Base-by-base conservation (phyloP, 2,113 vertebrate genomes). In the Ancistrus triradiatus region DNA sequence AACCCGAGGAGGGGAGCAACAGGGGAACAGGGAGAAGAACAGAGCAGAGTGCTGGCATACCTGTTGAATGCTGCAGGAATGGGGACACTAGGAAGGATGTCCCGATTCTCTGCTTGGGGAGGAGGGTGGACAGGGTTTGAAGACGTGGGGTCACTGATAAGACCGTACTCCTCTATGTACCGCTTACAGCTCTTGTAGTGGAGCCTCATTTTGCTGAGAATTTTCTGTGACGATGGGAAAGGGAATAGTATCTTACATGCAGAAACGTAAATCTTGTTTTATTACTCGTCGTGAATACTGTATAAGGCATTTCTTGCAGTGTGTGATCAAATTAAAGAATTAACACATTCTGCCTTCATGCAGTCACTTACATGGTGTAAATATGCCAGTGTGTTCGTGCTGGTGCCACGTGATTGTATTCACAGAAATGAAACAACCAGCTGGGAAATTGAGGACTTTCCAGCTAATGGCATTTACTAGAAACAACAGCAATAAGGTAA, bases 141-240 rank as follows among this genome's bases (percentile, higher is more conserved):
- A 2, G 7, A 7, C 7, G 40, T 10, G 13, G 64, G 3, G 6
- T 42, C 40, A 79, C 83, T 74, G 56, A 82, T 70, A 75, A 80
- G 78, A 65, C 88, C 89, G 77, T 86, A 90, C 77, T 92, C 90
- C 78, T 91, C 89, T 74, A 88, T 86, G 83, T 91, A 91, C 77
- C 83, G 85, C 81, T 84, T 88, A 82, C 91, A 93, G 1, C 79
- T 82, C 82, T 86, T 90, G 77, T 90, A 91, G 81, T 92, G 90
- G 69, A 86, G 80, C 76, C 89, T 88, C 88, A 91, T 91, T 74
- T 84, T 84, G 4, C 83, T 89, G 73, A 91, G 84, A 61, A 84
- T 84, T 77, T 87, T 83, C 90, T 93, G 62, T 31, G 14, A 17
- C 44, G 35, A 58, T 21, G 33, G 19, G 18, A 37, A n/a, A 1